phyloP scores from a whole-genome alignment of 2,888 invertebrate species.

The Julus scandinavius region DNA sequence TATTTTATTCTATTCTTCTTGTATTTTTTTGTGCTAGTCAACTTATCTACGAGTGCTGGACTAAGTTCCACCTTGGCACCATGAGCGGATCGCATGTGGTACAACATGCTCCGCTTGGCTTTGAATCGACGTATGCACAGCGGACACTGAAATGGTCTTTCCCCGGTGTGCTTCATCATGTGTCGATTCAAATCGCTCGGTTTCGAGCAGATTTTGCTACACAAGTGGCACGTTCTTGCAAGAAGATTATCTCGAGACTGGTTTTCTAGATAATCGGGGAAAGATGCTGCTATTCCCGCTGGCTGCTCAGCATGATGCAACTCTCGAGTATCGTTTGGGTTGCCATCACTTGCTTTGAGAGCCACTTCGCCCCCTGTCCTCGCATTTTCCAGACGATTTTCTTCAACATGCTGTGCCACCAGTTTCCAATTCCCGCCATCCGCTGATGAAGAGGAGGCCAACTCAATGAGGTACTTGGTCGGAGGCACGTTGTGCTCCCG shows the following conservation, averaged over 20 bases:
- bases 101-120: conserved; percentile 64
- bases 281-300: not conserved
- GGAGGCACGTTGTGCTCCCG: conserved; percentile 34
- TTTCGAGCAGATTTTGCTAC: conserved; percentile 63
- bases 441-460: not conserved
- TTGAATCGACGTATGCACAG: conserved; percentile 63
- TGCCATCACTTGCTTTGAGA: not conserved
- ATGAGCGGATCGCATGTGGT: conserved; percentile 64
- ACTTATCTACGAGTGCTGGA: conserved; percentile 63
- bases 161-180: conserved; percentile 64
- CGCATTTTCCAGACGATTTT: not conserved
- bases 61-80: conserved; percentile 63
- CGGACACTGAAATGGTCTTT: conserved; percentile 63
- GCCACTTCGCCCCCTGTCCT: not conserved
- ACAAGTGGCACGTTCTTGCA: conserved; percentile 63
- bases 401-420: conserved; percentile 28
- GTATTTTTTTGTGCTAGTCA: conserved; percentile 54
- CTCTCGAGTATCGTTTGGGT: not conserved
- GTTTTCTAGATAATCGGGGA: conserved; percentile 47
- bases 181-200: conserved; percentile 64
- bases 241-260: conserved; percentile 53
- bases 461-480: conserved; percentile 24
- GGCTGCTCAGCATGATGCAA: conserved; percentile 4
- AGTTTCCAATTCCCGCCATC: not conserved
- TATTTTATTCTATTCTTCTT: conserved; percentile 46